Percentiles rank a stretch among this genome's conserved stretches.
Evolutionary conservation across 2,113 vertebrate genomes (phyloP).

Genomic region (Eubucco bourcierii): DNA sequence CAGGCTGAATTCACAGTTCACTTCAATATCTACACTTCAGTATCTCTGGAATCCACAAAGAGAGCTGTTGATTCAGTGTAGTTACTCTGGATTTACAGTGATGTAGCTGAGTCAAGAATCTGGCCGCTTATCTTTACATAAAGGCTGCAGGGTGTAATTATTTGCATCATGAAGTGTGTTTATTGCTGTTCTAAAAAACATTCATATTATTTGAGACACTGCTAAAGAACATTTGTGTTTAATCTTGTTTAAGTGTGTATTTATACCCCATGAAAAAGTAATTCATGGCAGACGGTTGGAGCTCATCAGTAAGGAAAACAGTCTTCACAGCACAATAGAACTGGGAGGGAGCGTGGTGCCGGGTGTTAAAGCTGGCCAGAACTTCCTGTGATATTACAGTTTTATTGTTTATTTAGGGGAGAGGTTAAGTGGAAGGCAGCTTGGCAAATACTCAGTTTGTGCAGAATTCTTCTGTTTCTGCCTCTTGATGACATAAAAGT

Average conservation of each 20-base stretch:
- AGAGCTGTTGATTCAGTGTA: not conserved
- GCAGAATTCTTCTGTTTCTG: not conserved
- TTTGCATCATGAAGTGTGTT: slow-evolving; percentile 61
- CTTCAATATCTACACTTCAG: not conserved
- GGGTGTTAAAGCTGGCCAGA: not conserved
- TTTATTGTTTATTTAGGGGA: not conserved
- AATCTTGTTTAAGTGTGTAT: slow-evolving; percentile 61
- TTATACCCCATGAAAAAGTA: slow-evolving; percentile 57
- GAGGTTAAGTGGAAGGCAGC: slow-evolving; percentile 1
- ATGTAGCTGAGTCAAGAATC: slow-evolving; percentile 7
- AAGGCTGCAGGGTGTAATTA: slow-evolving; percentile 61
- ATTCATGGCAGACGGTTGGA: slow-evolving; percentile 46
- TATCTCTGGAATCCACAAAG: not conserved
- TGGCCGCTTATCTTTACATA: not conserved
- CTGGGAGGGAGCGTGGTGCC: not conserved
- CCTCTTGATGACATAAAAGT: not conserved
- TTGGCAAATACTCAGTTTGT: not conserved
- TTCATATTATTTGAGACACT: slow-evolving; percentile 61
- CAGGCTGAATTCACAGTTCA: not conserved
- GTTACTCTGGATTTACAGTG: slow-evolving; percentile 27
- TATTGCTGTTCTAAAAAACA: slow-evolving; percentile 62
- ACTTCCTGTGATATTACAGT: not conserved
- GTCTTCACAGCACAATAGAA: slow-evolving; percentile 13
- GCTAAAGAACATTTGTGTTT: slow-evolving; percentile 60
- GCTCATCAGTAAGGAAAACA: slow-evolving; percentile 32